Evolutionary conservation across 2,888 invertebrate genomes (phyloP), one percentile per base, ranked within the genome.

Genomic region (Ophion costatus): DNA sequence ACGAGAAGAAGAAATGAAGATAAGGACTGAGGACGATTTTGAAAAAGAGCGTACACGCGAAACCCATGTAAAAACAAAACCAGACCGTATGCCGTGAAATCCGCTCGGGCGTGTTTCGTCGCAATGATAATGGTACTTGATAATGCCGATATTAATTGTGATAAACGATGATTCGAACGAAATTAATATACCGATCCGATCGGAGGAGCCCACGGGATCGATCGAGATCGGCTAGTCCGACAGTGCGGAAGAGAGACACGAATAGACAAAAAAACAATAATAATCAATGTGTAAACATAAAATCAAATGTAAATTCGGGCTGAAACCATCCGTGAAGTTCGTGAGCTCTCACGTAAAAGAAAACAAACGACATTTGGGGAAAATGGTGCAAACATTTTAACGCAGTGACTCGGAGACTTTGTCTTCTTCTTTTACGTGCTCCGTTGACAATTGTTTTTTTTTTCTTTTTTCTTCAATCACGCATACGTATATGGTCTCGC

Each of bases 341-440:
- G 20, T 51, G 17, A 64, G 70, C 11, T 24, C 45, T 56, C 76
- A 20, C 56, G 63, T 59, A 63, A 42, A 61, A 51, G 14, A 51
- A 38, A 38, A 38, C 6, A 38, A 38, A 51, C 11, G 51, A 51
- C 51, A 42, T 14, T 45, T 59, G 24, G 11, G 66, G 14, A 79
- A 80, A 74, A n/a, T 69, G 33, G 45, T 64, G 57, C 29, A 61
- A 79, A 80, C 76, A 89, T 92, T 91, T 93, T 90, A 91, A 89
- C 89, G 90, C 86, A 87, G 88, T 90, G 90, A 90, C 89, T 88
- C 69, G 66, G 64, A 57, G 78, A 78, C 73, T 33, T 63, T 51
- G 67, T 61, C 59, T 42, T 70, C 20, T 61, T 71, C 70, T 71
- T 67, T 29, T 56, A 66, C 73, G 70, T 57, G 42, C 66, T 80